A percentile compares a stretch with the other conserved stretches of the same genome.
phyloP scores from a whole-genome alignment of 2,888 invertebrate genomes.

The Drosophila atripex region DNA sequence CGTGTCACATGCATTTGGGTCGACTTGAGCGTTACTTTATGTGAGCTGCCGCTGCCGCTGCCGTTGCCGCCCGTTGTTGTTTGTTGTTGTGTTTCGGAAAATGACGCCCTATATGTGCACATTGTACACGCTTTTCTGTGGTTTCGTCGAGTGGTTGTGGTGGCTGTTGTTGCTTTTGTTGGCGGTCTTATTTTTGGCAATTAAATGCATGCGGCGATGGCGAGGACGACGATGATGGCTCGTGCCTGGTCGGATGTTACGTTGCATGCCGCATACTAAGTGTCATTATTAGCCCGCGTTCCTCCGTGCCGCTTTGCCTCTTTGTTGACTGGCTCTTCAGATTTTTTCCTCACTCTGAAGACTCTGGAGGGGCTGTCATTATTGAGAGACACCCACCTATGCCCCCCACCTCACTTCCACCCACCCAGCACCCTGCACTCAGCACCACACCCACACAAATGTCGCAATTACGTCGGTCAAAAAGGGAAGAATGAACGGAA shows the following conservation, averaged over 20 bases:
- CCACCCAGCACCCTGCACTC: background rate
- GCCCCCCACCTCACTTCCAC: background rate
- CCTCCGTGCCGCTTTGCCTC: conserved; percentile 40
- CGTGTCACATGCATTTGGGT: conserved; percentile 78
- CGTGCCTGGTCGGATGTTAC: conserved; percentile 68
- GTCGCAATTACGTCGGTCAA: conserved; percentile 76
- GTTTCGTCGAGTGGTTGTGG: conserved; percentile 45
- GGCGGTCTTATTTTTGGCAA: conserved; percentile 80
- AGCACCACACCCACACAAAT: conserved; percentile 40
- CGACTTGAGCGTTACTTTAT: conserved; percentile 68
- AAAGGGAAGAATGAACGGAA: conserved; percentile 40
- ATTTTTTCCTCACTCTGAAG: conserved; percentile 38
- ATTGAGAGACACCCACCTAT: conserved; percentile 46
- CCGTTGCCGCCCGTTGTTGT: conserved; percentile 15
- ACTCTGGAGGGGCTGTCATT: conserved; percentile 66
- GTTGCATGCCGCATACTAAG: conserved; percentile 83
- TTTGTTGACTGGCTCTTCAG: conserved; percentile 10
- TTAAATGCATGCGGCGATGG: conserved; percentile 82
- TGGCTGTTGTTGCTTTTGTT: conserved; percentile 52
- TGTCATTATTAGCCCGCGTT: conserved; percentile 80
- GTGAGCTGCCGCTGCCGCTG: conserved; percentile 28
- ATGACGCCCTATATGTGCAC: conserved; percentile 65
- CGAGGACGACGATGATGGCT: conserved; percentile 72
- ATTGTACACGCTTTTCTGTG: conserved; percentile 72
- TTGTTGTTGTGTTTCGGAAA: conserved; percentile 51